Percentiles rank a stretch among this genome's conserved stretches.
phyloP scores from a whole-genome alignment of 2,888 invertebrate genomes.

The Coelopa pilipes region DNA sequence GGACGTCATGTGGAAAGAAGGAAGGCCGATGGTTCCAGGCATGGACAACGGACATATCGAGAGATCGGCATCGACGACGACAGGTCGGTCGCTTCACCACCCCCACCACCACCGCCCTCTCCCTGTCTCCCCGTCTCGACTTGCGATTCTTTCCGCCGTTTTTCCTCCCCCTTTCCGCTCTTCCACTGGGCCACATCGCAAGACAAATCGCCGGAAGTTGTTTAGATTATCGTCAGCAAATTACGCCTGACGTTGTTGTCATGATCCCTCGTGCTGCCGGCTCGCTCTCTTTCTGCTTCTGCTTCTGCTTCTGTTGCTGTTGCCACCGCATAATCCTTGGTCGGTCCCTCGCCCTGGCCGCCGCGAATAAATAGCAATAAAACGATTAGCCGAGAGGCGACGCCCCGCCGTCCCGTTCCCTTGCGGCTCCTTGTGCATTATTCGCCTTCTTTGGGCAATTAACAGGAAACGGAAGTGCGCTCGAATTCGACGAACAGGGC shows the following conservation, averaged over 20 bases:
- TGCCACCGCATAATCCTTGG: background rate
- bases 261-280: background rate
- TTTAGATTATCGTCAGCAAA: constrained; percentile 8
- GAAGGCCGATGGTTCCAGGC: too few relatives aligned
- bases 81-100: too few relatives aligned
- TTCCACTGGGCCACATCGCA: background rate
- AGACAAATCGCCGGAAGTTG: constrained; percentile 13
- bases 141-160: background rate
- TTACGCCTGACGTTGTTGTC: background rate
- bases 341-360: too few relatives aligned
- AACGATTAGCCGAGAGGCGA: background rate
- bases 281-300: background rate
- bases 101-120: too few relatives aligned
- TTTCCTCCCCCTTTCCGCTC: background rate
- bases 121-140: too few relatives aligned
- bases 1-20: too few relatives aligned
- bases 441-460: background rate
- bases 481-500: too few relatives aligned
- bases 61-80: too few relatives aligned
- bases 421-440: background rate
- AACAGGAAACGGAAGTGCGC: too few relatives aligned
- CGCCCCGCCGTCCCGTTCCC: background rate
- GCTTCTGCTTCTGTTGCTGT: background rate
- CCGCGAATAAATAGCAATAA: background rate
- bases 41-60: too few relatives aligned